phyloP scores from a whole-genome alignment of 2,888 invertebrate species.

The Cylloceria caligata region DNA sequence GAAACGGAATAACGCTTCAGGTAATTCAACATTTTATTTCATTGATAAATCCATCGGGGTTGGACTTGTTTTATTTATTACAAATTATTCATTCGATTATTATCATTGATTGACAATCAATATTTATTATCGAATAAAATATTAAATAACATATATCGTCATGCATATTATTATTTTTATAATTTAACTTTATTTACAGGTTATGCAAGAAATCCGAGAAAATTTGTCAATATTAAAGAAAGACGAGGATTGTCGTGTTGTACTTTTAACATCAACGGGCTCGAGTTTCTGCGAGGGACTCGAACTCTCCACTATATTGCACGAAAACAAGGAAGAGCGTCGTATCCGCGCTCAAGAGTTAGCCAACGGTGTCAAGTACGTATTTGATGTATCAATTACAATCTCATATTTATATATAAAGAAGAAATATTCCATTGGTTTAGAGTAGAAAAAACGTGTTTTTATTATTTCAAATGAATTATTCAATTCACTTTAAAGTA shows the following conservation, averaged over 20 bases:
- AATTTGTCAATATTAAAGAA: conserved; percentile 88
- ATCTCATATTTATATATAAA: too few species aligned
- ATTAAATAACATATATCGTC: too few species aligned
- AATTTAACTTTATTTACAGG: conserved; percentile 84
- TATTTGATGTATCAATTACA: conserved; percentile 55
- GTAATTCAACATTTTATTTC: conserved; percentile 80
- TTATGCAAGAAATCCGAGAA: conserved; percentile 91
- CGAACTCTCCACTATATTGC: conserved; percentile 90
- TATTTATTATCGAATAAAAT: too few species aligned
- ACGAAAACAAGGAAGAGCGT: conserved; percentile 87
- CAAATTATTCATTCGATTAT: too few species aligned
- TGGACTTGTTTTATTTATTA: neutral
- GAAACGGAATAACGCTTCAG: conserved; percentile 88
- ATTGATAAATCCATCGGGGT: neutral
- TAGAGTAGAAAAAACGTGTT: too few species aligned
- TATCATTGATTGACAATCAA: too few species aligned
- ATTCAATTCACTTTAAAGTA: too few species aligned
- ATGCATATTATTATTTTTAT: too few species aligned
- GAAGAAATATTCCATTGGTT: too few species aligned
- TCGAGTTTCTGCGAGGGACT: conserved; percentile 93
- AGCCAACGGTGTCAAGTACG: conserved; percentile 91
- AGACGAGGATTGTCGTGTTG: conserved; percentile 88
- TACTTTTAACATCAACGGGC: conserved; percentile 91
- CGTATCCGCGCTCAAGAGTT: conserved; percentile 89
- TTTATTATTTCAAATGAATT: too few species aligned